Evolutionary conservation across 2,888 invertebrate genomes (phyloP).

Genomic region (Netelia melanura): DNA sequence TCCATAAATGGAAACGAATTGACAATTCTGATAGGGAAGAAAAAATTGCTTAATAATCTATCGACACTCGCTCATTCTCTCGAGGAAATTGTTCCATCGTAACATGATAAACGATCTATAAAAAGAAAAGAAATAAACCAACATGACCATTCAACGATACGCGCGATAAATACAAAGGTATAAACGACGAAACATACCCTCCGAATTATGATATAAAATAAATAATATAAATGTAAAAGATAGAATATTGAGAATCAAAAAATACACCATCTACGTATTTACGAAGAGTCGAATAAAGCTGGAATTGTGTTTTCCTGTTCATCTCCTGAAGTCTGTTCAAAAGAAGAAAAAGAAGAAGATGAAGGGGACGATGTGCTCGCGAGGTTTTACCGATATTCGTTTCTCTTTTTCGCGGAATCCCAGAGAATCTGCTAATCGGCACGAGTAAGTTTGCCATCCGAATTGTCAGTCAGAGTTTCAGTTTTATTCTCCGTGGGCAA

Average conservation of each 20-base stretch:
- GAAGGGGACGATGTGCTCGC: neutral
- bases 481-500: slow-evolving; percentile 45
- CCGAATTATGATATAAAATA: slow-evolving; percentile 30
- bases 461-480: slow-evolving; percentile 32
- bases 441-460: slow-evolving; percentile 45
- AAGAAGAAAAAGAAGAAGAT: slow-evolving; percentile 9
- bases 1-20: slow-evolving; percentile 29
- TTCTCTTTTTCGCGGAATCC: slow-evolving; percentile 15
- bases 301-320: slow-evolving; percentile 36
- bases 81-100: neutral
- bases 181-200: slow-evolving; percentile 28
- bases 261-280: slow-evolving; percentile 42
- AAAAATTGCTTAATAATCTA: slow-evolving; percentile 5
- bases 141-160: slow-evolving; percentile 19
- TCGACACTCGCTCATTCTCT: neutral
- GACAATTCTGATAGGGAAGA: neutral
- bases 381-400: neutral
- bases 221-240: slow-evolving; percentile 27
- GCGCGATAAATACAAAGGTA: slow-evolving; percentile 6
- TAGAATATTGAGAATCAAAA: neutral
- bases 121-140: slow-evolving; percentile 20
- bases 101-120: neutral
- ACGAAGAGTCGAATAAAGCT: slow-evolving; percentile 35
- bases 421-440: slow-evolving; percentile 58
- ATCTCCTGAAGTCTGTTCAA: slow-evolving; percentile 48